Conservation (phyloP, 2,113 vertebrate species). For the Anarrhichthys ocellatus region DNA sequence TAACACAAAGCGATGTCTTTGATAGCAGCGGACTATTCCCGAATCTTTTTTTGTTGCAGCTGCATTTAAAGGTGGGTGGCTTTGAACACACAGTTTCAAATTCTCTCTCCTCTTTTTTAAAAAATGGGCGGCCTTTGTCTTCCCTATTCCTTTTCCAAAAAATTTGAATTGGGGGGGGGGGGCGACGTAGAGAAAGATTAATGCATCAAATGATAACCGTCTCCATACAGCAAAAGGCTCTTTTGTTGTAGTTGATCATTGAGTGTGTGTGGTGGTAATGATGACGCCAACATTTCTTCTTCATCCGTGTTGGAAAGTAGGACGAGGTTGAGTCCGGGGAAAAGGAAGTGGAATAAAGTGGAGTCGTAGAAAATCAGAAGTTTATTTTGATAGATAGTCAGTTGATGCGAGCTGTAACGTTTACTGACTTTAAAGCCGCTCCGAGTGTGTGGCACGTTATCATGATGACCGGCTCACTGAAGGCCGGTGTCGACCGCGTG, state of each 20-base stretch:
- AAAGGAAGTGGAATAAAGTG: slow-evolving; percentile 1
- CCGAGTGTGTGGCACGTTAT: not conserved
- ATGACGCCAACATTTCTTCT: slow-evolving; percentile 58
- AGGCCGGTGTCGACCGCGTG: not conserved
- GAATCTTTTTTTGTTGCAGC: slow-evolving; percentile 21
- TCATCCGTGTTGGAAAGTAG: slow-evolving; percentile 35
- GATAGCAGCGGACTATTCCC: slow-evolving; percentile 26
- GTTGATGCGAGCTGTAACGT: not conserved
- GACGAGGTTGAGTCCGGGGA: not conserved
- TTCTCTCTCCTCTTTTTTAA: slow-evolving; percentile 51
- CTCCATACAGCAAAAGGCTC: slow-evolving; percentile 64
- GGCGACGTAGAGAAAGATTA: slow-evolving; percentile 61
- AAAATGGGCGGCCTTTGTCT: slow-evolving; percentile 48
- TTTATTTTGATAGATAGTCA: not conserved
- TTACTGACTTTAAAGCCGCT: not conserved
- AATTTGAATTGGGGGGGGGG: slow-evolving; percentile 36
- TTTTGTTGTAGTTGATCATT: slow-evolving; percentile 74
- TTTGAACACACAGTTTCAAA: slow-evolving; percentile 64
- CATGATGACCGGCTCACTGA: not conserved
- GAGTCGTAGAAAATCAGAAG: not conserved
- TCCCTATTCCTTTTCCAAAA: slow-evolving; percentile 23
- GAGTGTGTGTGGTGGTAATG: slow-evolving; percentile 28
- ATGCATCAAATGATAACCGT: slow-evolving; percentile 74
- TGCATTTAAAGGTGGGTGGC: slow-evolving; percentile 42
- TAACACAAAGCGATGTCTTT: slow-evolving; percentile 44